Conservation (phyloP, 1,140 invertebrate species). For the Diabrotica virgifera region DNA sequence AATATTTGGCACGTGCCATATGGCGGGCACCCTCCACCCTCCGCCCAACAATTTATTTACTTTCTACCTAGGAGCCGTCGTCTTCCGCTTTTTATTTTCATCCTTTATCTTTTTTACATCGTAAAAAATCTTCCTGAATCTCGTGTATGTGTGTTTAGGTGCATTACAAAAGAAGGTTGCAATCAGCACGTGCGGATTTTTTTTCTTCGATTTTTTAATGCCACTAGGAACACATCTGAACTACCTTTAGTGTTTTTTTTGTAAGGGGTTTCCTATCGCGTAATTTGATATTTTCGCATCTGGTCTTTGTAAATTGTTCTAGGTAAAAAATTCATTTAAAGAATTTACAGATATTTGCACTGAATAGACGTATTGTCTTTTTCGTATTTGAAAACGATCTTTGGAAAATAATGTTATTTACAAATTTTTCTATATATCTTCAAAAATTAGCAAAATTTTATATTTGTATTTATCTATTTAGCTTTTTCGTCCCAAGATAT, state of each 20-base stretch:
- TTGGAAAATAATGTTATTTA: too few species aligned
- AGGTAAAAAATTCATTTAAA: neutral
- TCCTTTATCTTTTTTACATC: slow-evolving; percentile 3
- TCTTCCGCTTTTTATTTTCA: slow-evolving; percentile 2
- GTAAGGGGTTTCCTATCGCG: neutral
- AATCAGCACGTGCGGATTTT: neutral
- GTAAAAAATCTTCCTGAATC: slow-evolving; percentile 2
- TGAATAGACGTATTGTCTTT: too few species aligned
- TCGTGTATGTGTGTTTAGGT: slow-evolving; percentile 2
- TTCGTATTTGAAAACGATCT: too few species aligned
- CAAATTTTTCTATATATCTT: too few species aligned
- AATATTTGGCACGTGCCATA: slow-evolving; percentile 2
- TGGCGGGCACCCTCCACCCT: neutral
- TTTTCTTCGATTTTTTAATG: neutral
- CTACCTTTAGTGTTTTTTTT: neutral
- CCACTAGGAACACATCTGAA: neutral
- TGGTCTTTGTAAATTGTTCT: neutral
- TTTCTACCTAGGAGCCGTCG: neutral
- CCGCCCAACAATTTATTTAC: neutral
- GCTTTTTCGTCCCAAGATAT: too few species aligned
- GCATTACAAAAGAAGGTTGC: neutral
- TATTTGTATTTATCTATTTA: too few species aligned
- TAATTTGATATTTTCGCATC: slow-evolving; percentile 2
- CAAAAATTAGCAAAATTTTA: too few species aligned
- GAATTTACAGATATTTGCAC: neutral